Conservation (phyloP, 2,797 vertebrate genomes). For the Masticophis lateralis region DNA sequence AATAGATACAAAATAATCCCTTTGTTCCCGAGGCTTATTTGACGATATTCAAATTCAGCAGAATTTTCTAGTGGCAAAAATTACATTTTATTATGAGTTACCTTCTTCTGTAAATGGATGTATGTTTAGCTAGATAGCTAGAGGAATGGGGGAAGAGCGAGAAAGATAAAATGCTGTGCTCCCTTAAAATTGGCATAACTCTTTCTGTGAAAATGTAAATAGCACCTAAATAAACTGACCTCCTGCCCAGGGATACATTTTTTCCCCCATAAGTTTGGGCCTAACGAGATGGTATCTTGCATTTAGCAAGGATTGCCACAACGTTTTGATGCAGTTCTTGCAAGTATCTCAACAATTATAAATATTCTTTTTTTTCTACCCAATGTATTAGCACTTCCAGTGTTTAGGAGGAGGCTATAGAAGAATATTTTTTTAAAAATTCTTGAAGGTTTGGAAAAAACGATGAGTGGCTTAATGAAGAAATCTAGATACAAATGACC, state of each 20-base stretch:
- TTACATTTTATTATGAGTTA: not conserved
- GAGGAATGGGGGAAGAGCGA: not conserved
- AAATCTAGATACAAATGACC: not conserved
- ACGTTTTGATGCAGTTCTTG: too few species aligned
- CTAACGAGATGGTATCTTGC: constrained; percentile 61
- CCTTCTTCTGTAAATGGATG: not conserved
- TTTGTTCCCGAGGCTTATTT: constrained; percentile 1
- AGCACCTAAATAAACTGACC: constrained; percentile 5
- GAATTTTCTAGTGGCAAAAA: constrained; percentile 2
- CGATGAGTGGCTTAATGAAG: not conserved
- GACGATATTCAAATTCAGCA: constrained; percentile 33
- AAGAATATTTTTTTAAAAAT: not conserved
- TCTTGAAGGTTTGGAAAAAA: not conserved
- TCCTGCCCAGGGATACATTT: constrained; percentile 54
- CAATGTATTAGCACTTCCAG: not conserved
- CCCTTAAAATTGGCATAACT: not conserved
- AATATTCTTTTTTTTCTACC: not conserved
- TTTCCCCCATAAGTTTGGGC: constrained; percentile 43
- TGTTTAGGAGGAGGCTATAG: not conserved
- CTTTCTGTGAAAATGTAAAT: not conserved
- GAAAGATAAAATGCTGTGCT: not conserved
- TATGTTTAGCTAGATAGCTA: not conserved
- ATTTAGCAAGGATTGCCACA: constrained; percentile 16
- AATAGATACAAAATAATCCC: not conserved
- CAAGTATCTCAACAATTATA: not conserved